Evolutionary conservation across 2,113 vertebrate genomes (phyloP), one percentile per base, ranked within the genome.

Genomic region (Galemys pyrenaicus): DNA sequence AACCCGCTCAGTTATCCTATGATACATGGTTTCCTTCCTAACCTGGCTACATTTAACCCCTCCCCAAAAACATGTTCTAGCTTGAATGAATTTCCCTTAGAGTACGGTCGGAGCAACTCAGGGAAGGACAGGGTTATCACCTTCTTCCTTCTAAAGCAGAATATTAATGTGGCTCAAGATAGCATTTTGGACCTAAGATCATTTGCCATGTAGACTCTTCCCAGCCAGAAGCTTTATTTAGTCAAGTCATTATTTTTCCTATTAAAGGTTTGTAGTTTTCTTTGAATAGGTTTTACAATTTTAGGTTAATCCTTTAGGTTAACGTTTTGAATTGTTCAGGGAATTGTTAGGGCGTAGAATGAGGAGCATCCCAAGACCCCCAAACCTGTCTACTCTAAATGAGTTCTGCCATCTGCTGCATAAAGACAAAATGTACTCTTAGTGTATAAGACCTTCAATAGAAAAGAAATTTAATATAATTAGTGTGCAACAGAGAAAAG

Each of bases 201-300:
- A 84, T 64, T 90, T 85, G 56, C 32, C 32, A 28, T 3, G 44
- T 56, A 70, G 60, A 92, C 58, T 41, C 19, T 75, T 70, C 8
- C 74, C 70, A 86, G 11, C 41, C 49, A 78, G 75, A 94, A 73
- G 32, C 12, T 80, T 58, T 68, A 75, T 65, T 88, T 84, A 77
- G 62, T 82, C 28, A 73, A 35, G 6, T 49, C n/a, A 30, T 30
- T n/a, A 65, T 41, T 84, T 82, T 85, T 51, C 19, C 39, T n/a
- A 13, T 83, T 78, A 83, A 37, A 92, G 26, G 13, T 67, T 86
- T 82, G 1, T 32, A 37, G 28, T 71, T 94, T 92, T 94, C 56
- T 89, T 89, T 87, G 75, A 71, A 56, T 80, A 93, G 32, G 24
- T 92, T 92, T 73, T 93, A 15, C 26, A 68, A 70, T 58, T 64